Conservation (phyloP, 2,797 vertebrate genomes). For the Rhinophrynus dorsalis region DNA sequence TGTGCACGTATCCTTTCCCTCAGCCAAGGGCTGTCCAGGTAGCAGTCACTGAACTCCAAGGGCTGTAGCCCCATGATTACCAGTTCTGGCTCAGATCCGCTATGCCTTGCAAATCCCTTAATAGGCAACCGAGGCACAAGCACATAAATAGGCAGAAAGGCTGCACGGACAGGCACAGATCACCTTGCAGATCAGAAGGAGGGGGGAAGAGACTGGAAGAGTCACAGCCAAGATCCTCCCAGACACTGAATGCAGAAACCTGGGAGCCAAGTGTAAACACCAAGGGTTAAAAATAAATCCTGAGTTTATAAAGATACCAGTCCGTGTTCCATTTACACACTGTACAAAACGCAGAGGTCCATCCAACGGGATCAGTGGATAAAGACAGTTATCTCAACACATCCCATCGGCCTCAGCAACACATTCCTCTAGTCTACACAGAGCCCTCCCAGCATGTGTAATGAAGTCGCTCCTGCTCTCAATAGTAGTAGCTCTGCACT, state of each 20-base stretch:
- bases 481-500: neutral
- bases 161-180: neutral
- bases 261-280: neutral
- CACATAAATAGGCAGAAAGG: constrained; percentile 24
- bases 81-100: constrained; percentile 16
- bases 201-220: neutral
- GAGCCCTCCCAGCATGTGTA: constrained; percentile 16
- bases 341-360: neutral
- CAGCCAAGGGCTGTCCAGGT: constrained; percentile 92
- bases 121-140: constrained; percentile 26
- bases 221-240: neutral
- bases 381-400: neutral
- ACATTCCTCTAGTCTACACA: constrained; percentile 27
- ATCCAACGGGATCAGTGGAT: neutral
- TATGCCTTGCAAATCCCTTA: constrained; percentile 38
- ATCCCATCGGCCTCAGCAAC: constrained; percentile 3
- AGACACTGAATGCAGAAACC: neutral
- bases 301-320: too few species aligned
- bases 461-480: neutral
- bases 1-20: constrained; percentile 89
- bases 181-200: neutral
- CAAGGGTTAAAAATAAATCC: too few species aligned
- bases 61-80: constrained; percentile 89
- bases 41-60: constrained; percentile 95
- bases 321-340: too few species aligned